Percentiles rank a stretch among this genome's conserved stretches.
These are phyloP conservation scores for Ladona fulva DNA, from an alignment of 1,140 invertebrate species.

Conservation along the genomic window DNA sequence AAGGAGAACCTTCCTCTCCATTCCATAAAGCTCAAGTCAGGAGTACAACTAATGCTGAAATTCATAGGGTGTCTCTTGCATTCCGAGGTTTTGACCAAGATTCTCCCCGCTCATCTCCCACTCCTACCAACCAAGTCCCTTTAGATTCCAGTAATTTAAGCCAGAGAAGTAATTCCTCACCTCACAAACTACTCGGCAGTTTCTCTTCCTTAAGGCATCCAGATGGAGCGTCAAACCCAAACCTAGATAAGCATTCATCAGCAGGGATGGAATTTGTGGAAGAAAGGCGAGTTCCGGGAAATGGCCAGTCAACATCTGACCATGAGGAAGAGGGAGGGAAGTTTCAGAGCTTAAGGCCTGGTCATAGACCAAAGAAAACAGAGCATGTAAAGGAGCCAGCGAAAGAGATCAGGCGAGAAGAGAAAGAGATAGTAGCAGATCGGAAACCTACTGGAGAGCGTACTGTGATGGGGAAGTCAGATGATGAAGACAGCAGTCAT, in stretches of 20 bases:
- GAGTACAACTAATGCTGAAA: background rate
- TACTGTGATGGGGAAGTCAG: constrained; percentile 42
- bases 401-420: background rate
- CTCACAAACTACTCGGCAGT: constrained; percentile 34
- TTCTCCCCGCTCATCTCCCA: background rate
- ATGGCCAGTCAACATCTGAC: constrained; percentile 52
- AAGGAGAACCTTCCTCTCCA: background rate
- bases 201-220: constrained; percentile 73
- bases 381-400: background rate
- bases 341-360: constrained; percentile 35
- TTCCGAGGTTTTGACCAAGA: background rate
- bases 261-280: constrained; percentile 25
- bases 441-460: constrained; percentile 28
- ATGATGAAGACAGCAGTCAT: constrained; percentile 36
- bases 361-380: background rate
- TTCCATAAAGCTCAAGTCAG: background rate
- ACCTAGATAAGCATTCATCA: constrained; percentile 60
- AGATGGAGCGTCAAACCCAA: constrained; percentile 84
- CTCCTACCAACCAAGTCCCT: background rate
- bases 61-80: background rate
- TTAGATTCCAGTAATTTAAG: background rate
- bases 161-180: background rate
- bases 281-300: constrained; percentile 48
- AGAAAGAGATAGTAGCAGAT: background rate
- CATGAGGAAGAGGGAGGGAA: constrained; percentile 47